Evolutionary conservation across 2,113 vertebrate genomes (phyloP).

Genomic region (Nibea albiflora): DNA sequence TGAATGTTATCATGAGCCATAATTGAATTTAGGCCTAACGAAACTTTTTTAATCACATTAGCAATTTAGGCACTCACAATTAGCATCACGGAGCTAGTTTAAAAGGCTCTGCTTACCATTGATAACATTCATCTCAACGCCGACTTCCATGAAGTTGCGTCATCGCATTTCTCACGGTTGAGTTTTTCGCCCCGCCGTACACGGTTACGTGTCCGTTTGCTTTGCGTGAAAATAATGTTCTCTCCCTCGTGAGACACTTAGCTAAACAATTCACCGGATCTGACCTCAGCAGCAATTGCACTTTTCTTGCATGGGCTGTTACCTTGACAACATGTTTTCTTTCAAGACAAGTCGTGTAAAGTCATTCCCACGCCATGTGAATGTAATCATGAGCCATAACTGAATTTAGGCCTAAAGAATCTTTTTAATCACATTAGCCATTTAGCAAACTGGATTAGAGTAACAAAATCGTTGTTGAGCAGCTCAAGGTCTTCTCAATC

Average conservation of each 20-base stretch:
- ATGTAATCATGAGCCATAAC: constrained; percentile 74
- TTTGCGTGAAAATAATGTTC: constrained; percentile 18
- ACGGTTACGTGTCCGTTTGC: constrained; percentile 19
- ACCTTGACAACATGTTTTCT: constrained; percentile 68
- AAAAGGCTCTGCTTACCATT: constrained; percentile 53
- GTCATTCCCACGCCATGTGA: constrained; percentile 79
- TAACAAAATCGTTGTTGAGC: constrained; percentile 67
- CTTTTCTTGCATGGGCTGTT: constrained; percentile 54
- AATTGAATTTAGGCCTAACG: constrained; percentile 73
- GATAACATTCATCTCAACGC: constrained; percentile 19
- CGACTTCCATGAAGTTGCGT: constrained; percentile 1
- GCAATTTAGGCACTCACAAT: constrained; percentile 66
- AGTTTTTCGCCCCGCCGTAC: background rate
- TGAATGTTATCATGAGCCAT: constrained; percentile 76
- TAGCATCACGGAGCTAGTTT: constrained; percentile 36
- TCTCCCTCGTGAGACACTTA: constrained; percentile 21
- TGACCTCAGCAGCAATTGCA: constrained; percentile 43
- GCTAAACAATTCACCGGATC: constrained; percentile 38
- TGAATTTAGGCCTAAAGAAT: constrained; percentile 72
- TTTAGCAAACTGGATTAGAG: constrained; percentile 81
- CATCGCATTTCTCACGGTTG: constrained; percentile 32
- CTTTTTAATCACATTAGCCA: constrained; percentile 77
- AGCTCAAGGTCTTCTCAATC: constrained; percentile 72
- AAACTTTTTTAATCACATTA: constrained; percentile 77
- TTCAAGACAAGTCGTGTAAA: constrained; percentile 76